These are phyloP conservation scores for Euplexia lucipara DNA, from an alignment of 2,888 invertebrate genomes.

Conservation along the genomic window DNA sequence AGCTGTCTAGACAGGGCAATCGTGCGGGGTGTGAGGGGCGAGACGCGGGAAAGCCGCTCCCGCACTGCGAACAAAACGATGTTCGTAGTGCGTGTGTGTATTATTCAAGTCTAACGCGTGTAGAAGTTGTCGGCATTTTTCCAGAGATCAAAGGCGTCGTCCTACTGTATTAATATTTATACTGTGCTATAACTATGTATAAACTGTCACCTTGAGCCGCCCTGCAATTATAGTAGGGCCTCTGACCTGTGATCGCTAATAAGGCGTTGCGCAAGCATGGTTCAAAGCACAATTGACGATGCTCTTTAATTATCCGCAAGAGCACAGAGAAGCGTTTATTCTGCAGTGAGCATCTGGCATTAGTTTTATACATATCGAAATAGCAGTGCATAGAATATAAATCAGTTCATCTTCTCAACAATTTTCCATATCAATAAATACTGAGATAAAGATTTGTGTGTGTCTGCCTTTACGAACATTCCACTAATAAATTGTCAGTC, in stretches of 20 bases:
- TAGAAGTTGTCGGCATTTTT: too few species aligned
- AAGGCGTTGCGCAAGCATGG: conserved; percentile 1
- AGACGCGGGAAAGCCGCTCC: too few species aligned
- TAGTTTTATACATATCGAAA: background rate
- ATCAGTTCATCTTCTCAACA: conserved; percentile 1
- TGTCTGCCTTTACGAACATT: conserved; percentile 4
- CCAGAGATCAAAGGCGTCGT: too few species aligned
- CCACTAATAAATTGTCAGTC: conserved; percentile 29
- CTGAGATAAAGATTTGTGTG: background rate
- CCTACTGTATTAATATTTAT: too few species aligned
- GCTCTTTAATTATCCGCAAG: conserved; percentile 2
- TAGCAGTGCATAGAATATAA: conserved; percentile 9
- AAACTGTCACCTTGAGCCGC: conserved; percentile 1
- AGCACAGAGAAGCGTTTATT: conserved; percentile 10
- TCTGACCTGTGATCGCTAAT: background rate
- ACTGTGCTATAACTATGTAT: too few species aligned
- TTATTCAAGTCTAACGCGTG: too few species aligned
- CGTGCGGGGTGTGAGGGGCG: too few species aligned
- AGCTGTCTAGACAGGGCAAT: too few species aligned
- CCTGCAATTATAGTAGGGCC: background rate
- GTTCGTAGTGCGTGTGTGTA: too few species aligned
- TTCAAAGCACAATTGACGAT: conserved; percentile 1
- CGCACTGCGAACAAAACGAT: too few species aligned
- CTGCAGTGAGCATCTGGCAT: conserved; percentile 16
- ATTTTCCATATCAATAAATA: conserved; percentile 25